Evolutionary conservation across 2,888 invertebrate genomes (phyloP), one percentile per base, ranked within the genome.

Genomic region (Anodontia alba): DNA sequence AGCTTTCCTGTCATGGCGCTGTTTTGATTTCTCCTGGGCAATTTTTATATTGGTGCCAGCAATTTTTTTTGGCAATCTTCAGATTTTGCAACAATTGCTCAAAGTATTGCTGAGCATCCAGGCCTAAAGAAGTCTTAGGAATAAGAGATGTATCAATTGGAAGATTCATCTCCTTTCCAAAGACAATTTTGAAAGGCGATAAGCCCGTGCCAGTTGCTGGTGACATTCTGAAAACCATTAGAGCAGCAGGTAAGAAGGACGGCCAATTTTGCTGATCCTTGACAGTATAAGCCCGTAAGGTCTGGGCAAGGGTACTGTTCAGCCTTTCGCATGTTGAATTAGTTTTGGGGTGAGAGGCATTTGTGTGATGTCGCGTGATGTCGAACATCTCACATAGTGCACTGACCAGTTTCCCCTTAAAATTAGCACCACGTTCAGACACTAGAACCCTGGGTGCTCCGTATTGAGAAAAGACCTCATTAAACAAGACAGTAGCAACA

Each of bases 311-410:
- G 5, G 76, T 76, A 31, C 75, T 71, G 54, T 80, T 80, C 38
- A 54, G 23, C 15, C 76, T 38, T 43, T 80, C 80, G 23, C 43
- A 62, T 2, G 51, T 8, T 3, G 36, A 36, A 67, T 67, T 67
- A 2, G 69, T 42, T 3, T 0, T 1, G 7, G 69, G 69, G 29
- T 69, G 69, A 31, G 38, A 69, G 2, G 46, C 3, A 29, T n/a
- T 42, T 2, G 8, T n/a, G 69, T 69, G 69, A 46, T 69, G 69
- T 12, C 69, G 42, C 1, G 69, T 69, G 42, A 69, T 23, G 20
- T 69, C 69, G 46, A 84, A 76, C 36, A 81, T 29, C 51, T 80
- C 76, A 72, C 72, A 80, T 17, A 83, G 23, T 7, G 80, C 80
- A 42, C 42, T 26, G 3, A 81, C 68, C 36, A 81, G 54, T n/a